Percentiles rank a stretch among this genome's conserved stretches.
phyloP scores from a whole-genome alignment of 2,888 invertebrate species.

The Himalopsyche anomala region DNA sequence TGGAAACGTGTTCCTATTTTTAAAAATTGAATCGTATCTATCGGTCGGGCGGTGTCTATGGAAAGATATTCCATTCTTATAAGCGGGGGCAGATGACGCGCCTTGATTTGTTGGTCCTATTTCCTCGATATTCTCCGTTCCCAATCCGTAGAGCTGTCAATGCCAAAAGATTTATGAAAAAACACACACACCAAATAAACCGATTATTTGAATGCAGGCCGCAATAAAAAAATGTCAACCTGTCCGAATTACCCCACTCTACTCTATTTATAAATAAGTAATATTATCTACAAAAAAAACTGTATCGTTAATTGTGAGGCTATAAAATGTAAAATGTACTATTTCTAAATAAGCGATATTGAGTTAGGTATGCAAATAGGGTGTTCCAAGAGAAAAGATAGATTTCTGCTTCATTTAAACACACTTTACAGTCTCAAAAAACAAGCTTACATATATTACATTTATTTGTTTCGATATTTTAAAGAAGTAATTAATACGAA shows the following conservation, averaged over 20 bases:
- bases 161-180: not conserved
- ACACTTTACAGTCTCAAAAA: too few relatives aligned
- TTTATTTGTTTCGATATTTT: too few relatives aligned
- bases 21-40: not conserved
- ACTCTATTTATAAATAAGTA: not conserved
- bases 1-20: not conserved
- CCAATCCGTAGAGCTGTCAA: not conserved
- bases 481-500: too few relatives aligned
- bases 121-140: not conserved
- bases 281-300: not conserved
- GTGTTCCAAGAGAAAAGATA: too few relatives aligned
- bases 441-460: too few relatives aligned
- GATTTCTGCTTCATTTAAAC: too few relatives aligned
- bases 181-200: not conserved
- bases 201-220: conserved; percentile 7
- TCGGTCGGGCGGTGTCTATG: not conserved
- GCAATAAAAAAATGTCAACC: not conserved
- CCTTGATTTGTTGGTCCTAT: not conserved
- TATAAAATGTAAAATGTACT: too few relatives aligned
- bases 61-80: conserved; percentile 5
- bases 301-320: not conserved
- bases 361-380: too few relatives aligned
- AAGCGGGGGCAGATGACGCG: not conserved
- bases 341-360: too few relatives aligned
- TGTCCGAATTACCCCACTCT: not conserved